phyloP scores from a whole-genome alignment of 2,797 vertebrate species.

The Echeneis naucrates region DNA sequence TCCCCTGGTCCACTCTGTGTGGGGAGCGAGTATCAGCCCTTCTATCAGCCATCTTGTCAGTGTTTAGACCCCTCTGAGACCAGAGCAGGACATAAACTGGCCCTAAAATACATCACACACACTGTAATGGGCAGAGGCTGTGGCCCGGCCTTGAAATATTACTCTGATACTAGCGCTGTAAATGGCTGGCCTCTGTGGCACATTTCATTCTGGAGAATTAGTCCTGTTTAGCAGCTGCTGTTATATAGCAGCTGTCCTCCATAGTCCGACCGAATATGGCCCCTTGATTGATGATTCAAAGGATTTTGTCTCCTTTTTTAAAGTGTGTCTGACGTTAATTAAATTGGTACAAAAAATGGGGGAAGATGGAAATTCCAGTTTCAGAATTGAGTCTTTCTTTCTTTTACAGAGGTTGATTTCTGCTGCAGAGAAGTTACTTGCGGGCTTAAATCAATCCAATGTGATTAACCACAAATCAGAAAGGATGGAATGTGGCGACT shows the following conservation, averaged over 20 bases:
- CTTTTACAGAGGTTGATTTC: conserved; percentile 32
- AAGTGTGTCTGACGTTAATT: conserved; percentile 45
- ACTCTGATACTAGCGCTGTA: conserved; percentile 78
- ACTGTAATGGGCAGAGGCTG: conserved; percentile 80
- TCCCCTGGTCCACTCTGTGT: conserved; percentile 9
- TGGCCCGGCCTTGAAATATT: conserved; percentile 78
- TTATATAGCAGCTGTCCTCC: conserved; percentile 73
- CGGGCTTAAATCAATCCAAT: conserved; percentile 61
- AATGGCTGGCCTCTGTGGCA: conserved; percentile 72
- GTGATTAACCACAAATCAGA: conserved; percentile 65
- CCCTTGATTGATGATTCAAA: conserved; percentile 64
- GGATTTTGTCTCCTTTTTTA: conserved; percentile 24
- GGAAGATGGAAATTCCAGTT: conserved; percentile 24
- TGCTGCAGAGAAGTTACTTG: conserved; percentile 29
- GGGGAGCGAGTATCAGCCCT: conserved; percentile 75
- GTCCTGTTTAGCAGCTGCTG: conserved; percentile 77
- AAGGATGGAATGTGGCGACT: conserved; percentile 50
- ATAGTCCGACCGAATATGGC: conserved; percentile 44
- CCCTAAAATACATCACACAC: conserved; percentile 81
- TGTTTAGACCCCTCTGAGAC: conserved; percentile 80
- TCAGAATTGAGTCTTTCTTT: conserved; percentile 18
- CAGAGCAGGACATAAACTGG: conserved; percentile 82
- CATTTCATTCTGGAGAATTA: conserved; percentile 84
- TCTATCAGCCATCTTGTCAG: conserved; percentile 82
- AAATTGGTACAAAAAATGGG: conserved; percentile 44